Evolutionary conservation across 2,888 invertebrate genomes (phyloP), one percentile per base, ranked within the genome.

Genomic region (Sipha maydis): DNA sequence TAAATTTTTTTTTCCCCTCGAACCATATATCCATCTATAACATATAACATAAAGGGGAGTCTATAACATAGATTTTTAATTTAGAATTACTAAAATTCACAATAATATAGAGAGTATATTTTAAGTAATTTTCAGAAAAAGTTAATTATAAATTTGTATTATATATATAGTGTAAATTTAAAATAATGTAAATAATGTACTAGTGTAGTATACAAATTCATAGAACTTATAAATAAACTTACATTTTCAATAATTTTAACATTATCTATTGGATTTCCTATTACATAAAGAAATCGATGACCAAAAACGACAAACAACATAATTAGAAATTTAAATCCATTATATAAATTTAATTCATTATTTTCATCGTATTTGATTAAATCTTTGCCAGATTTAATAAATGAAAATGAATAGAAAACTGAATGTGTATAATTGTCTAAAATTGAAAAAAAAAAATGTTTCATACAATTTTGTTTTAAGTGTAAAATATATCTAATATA

Each of bases 231-330:
- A n/a, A n/a, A 31, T 83, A n/a, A 11, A 85, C 77, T 85, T 38
- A 86, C 85, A 5, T 56, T 3, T 86, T 86, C 85, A 1, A 38
- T 7, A 5, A 19, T 1, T 48, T 56, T 34, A 11, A 69, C 11
- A 54, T 77, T 17, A 54, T 1, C 69, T 0, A 78, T 17, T 17
- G 85, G 78, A 69, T 48, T 69, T 34, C 78, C 78, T 0, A 1
- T 4, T 7, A 69, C 78, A 34, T 67, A 78, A 78, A 78, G 48
- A 34, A 17, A 78, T 34, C 69, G 31, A 28, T 85, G 85, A 69
- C 85, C 85, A 54, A 78, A 85, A n/a, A 85, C 48, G 31, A 85
- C 31, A 1, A 54, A 54, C 31, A 85, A 4, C 85, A 85, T 85
- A 3, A 19, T 25, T 11, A 21, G 0, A 4, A 85, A 41, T 85